Percentiles rank a stretch among this genome's conserved stretches.
phyloP scores from a whole-genome alignment of 2,797 vertebrate genomes.

The Lateolabrax maculatus region DNA sequence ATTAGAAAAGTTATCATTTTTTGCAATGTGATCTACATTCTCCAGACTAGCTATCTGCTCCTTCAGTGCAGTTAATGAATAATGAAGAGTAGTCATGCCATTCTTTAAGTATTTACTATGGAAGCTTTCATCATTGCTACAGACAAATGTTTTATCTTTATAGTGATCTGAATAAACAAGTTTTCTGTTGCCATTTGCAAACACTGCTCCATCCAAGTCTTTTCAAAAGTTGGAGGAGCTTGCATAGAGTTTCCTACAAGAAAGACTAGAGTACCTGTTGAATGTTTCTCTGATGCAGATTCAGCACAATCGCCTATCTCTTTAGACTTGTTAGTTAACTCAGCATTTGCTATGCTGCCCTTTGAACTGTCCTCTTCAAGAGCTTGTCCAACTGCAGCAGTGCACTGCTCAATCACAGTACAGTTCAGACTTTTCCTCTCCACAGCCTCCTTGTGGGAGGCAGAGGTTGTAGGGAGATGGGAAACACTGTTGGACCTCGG shows the following conservation, averaged over 20 bases:
- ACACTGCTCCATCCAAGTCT: slow-evolving; percentile 2
- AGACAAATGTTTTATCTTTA: neutral
- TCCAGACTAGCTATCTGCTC: slow-evolving; percentile 39
- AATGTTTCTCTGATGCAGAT: slow-evolving; percentile 5
- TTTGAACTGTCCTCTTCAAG: neutral
- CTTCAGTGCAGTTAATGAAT: slow-evolving; percentile 40
- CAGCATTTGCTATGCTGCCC: neutral
- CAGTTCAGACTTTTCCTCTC: neutral
- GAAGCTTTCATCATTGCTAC: neutral
- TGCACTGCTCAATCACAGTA: neutral
- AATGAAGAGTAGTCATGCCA: slow-evolving; percentile 11
- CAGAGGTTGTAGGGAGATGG: neutral
- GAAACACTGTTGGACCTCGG: neutral
- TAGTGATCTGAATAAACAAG: slow-evolving; percentile 9
- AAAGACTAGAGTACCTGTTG: slow-evolving; percentile 39
- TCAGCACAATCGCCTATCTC: neutral
- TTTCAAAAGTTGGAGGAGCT: neutral
- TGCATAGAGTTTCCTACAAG: neutral
- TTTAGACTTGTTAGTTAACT: neutral
- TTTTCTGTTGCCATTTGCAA: neutral
- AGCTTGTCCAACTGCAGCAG: neutral
- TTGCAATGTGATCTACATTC: neutral
- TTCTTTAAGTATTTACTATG: neutral
- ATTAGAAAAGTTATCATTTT: slow-evolving; percentile 30
- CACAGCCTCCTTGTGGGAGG: neutral